Evolutionary conservation across 1,140 invertebrate genomes (phyloP).

Genomic region (Leptestheria dahalacensis): DNA sequence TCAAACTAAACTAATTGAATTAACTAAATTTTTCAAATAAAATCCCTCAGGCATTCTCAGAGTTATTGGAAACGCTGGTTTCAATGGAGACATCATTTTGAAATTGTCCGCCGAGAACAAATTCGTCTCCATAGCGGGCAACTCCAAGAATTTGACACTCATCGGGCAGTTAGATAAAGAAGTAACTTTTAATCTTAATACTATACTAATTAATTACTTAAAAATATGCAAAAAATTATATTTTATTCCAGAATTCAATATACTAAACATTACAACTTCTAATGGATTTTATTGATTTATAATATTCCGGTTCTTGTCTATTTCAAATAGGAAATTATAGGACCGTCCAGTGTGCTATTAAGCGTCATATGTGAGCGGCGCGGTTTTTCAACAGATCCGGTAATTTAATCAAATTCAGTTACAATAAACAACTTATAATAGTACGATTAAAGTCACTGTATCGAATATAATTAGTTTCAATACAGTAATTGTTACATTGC

Average conservation of each 20-base stretch:
- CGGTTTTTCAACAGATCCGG: constrained; percentile 55
- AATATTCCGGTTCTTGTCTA: too few relatives aligned
- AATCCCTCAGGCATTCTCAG: constrained; percentile 41
- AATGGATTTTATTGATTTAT: too few relatives aligned
- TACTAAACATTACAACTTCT: too few relatives aligned
- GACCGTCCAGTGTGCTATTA: constrained; percentile 66
- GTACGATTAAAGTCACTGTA: too few relatives aligned
- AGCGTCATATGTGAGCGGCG: constrained; percentile 68
- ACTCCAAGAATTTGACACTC: constrained; percentile 66
- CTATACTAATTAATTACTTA: neutral
- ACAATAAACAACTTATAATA: too few relatives aligned
- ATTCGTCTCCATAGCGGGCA: constrained; percentile 53
- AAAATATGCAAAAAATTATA: constrained; percentile 3
- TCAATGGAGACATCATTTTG: constrained; percentile 58
- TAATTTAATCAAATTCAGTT: constrained; percentile 25
- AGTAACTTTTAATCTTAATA: constrained; percentile 12
- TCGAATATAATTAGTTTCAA: too few relatives aligned
- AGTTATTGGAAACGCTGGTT: constrained; percentile 59
- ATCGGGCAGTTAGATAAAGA: constrained; percentile 65
- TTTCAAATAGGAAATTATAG: constrained; percentile 44
- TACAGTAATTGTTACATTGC: too few relatives aligned
- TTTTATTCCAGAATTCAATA: constrained; percentile 11
- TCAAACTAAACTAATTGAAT: neutral
- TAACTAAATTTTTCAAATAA: constrained; percentile 3
- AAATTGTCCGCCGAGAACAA: constrained; percentile 47